Evolutionary conservation across 2,797 vertebrate genomes (phyloP), one percentile per base, ranked within the genome.

Genomic region (Lates japonicus): DNA sequence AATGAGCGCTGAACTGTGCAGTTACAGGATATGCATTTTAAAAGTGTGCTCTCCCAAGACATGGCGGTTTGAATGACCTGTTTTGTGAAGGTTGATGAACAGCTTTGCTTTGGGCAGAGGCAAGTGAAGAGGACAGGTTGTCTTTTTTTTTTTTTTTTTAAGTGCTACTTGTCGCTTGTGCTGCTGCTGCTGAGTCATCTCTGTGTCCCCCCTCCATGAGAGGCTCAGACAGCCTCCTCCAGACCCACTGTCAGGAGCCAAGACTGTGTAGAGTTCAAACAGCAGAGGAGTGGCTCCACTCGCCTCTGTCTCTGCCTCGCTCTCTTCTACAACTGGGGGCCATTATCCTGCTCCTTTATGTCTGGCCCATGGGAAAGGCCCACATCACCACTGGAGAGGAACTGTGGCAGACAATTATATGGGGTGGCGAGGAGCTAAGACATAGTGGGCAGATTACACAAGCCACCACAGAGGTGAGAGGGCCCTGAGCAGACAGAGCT

Each of bases 401-500:
- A 92, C 94, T 94, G 94, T n/a, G n/a, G 94, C 94, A 95, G 86
- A 93, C 96, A 94, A 95, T 96, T 96, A 95, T 95, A 95, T 94
- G 95, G 95, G 95, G 95, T 95, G 95, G 94, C 90, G 91, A 96
- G 95, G 94, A 96, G 94, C 94, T 93, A 95, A 97, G 96, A 95
- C 93, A 93, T 95, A 96, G 96, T 94, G 96, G 95, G 95, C 95
- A 94, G 94, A 96, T 97, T 97, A 97, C 96, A 97, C 95, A 96
- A 96, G 95, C 95, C 95, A 96, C 96, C 96, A 89, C 96, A 95
- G 95, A 92, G 96, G 95, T 93, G 92, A 95, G 91, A 92, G 83
- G 83, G 82, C 95, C 95, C 96, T 96, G 97, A 97, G 97, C 97
- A 97, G 96, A 95, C 94, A 90, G 72, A 71, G 95, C 95, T 96